A percentile compares a stretch with the other conserved stretches of the same genome.
phyloP scores from a whole-genome alignment of 1,140 invertebrate genomes.

The Temnothorax nylanderi region DNA sequence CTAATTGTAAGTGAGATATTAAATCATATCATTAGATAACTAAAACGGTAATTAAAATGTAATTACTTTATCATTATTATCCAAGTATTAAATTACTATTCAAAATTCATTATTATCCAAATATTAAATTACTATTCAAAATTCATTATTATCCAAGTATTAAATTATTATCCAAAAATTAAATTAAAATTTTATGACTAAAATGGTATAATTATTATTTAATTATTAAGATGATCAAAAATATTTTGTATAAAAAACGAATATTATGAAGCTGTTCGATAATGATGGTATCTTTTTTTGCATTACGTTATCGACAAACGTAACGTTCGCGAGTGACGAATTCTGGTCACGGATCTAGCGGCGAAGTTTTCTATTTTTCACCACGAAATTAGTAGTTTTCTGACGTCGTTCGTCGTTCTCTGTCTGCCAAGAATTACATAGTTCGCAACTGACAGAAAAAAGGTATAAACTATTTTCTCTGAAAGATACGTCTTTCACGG shows the following conservation, averaged over 20 bases:
- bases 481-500: constrained; percentile 29
- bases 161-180: too few species aligned
- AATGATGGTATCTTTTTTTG: neutral
- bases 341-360: neutral
- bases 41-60: neutral
- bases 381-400: neutral
- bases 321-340: neutral
- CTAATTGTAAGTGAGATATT: neutral
- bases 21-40: neutral
- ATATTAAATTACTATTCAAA: too few species aligned
- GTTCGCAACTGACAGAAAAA: neutral
- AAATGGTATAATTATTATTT: neutral
- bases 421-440: constrained; percentile 22
- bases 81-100: too few species aligned
- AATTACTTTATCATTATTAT: neutral
- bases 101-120: too few species aligned
- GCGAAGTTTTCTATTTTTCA: constrained; percentile 19
- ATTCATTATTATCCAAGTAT: too few species aligned
- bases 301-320: neutral
- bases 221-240: neutral
- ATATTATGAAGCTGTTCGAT: neutral
- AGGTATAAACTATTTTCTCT: constrained; percentile 7
- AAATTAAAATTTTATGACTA: too few species aligned
- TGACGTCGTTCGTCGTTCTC: neutral
- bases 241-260: neutral